Evolutionary conservation across 2,113 vertebrate species (phyloP).

Genomic region (Odontophorus gujanensis): DNA sequence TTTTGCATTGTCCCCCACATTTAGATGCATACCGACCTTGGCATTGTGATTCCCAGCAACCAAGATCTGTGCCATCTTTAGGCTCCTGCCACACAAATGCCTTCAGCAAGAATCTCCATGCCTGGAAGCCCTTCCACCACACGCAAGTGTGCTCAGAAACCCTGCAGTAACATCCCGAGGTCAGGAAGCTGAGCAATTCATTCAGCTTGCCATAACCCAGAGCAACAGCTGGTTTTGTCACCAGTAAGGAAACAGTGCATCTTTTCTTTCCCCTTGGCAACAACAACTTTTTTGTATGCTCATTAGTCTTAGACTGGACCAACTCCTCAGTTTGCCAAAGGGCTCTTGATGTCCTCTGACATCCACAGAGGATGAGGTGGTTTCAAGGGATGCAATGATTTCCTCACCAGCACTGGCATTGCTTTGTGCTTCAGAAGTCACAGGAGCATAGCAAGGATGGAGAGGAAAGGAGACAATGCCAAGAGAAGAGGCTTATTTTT

Average conservation of each 20-base stretch:
- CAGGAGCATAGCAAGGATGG: neutral
- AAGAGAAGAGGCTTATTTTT: neutral
- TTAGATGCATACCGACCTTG: neutral
- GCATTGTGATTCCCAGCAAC: accelerated
- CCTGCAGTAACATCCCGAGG: neutral
- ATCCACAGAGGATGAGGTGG: neutral
- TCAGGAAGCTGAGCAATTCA: neutral
- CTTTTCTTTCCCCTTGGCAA: neutral
- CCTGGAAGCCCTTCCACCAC: neutral
- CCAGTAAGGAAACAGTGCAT: accelerated
- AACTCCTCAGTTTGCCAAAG: neutral
- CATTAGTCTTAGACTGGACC: neutral
- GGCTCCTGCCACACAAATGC: neutral
- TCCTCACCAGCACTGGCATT: neutral
- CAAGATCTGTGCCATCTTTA: neutral
- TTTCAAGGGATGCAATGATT: neutral
- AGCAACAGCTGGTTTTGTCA: accelerated
- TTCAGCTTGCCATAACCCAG: neutral
- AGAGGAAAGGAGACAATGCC: neutral
- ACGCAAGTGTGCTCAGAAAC: neutral
- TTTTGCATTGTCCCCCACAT: accelerated
- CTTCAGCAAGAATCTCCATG: neutral
- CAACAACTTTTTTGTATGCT: neutral
- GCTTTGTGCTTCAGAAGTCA: neutral
- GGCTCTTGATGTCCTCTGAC: neutral